phyloP scores from a whole-genome alignment of 2,113 vertebrate genomes.

The Bubo blakistoni region DNA sequence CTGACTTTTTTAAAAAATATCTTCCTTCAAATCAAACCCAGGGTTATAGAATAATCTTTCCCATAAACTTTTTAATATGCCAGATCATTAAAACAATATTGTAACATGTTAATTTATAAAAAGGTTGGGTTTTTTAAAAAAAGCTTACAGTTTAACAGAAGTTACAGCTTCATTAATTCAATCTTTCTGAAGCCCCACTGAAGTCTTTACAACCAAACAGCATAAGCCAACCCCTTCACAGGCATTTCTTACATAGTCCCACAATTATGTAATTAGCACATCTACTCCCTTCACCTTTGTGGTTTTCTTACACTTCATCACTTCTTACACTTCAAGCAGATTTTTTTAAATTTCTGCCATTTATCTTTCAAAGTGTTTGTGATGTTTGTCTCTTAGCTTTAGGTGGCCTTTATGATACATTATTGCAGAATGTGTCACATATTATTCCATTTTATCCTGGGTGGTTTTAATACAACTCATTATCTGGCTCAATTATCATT shows the following conservation, averaged over 20 bases:
- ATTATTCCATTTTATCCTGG: neutral
- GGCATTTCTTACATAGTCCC: neutral
- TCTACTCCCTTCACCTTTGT: neutral
- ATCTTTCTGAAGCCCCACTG: neutral
- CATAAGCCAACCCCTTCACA: neutral
- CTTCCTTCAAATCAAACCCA: neutral
- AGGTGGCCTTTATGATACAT: neutral
- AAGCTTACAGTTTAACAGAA: neutral
- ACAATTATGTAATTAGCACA: neutral
- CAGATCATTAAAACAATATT: neutral
- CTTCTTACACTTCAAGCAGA: neutral
- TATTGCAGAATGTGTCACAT: neutral
- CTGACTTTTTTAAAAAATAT: too few relatives aligned
- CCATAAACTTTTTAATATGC: neutral
- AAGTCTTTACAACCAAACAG: neutral
- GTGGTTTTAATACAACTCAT: neutral
- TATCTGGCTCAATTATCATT: neutral
- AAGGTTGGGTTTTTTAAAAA: neutral
- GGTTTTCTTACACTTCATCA: neutral
- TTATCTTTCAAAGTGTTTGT: neutral
- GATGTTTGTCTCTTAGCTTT: neutral
- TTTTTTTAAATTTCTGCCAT: neutral
- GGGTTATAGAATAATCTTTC: neutral
- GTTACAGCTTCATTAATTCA: neutral
- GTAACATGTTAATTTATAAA: neutral